Percentiles rank a stretch among this genome's conserved stretches.
Evolutionary conservation across 2,113 vertebrate genomes (phyloP).

Genomic region (Potamarius usumacintae): DNA sequence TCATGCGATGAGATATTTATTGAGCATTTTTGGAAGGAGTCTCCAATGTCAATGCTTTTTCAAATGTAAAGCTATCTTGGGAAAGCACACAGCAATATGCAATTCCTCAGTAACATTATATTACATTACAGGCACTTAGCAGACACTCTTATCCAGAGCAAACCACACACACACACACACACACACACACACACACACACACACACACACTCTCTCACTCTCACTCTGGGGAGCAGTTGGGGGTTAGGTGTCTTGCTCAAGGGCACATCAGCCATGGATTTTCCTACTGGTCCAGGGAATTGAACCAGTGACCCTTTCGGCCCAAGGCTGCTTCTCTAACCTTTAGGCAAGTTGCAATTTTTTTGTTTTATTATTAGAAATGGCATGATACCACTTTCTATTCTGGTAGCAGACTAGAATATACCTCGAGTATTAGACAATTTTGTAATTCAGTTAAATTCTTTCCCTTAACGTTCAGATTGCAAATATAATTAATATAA

Average conservation of each 20-base stretch:
- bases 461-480: neutral
- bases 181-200: too few relatives aligned
- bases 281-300: too few relatives aligned
- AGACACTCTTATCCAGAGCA: too few relatives aligned
- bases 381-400: neutral
- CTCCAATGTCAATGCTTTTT: neutral
- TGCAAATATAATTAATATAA: neutral
- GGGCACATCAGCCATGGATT: too few relatives aligned
- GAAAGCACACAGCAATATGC: neutral
- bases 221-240: too few relatives aligned
- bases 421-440: neutral
- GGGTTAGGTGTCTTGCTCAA: too few relatives aligned
- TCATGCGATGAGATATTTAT: neutral
- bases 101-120: neutral
- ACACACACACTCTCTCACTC: too few relatives aligned
- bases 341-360: too few relatives aligned
- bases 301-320: too few relatives aligned
- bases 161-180: too few relatives aligned
- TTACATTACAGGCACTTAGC: too few relatives aligned
- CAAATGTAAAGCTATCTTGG: neutral
- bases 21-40: neutral
- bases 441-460: neutral
- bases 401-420: neutral
- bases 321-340: too few relatives aligned
- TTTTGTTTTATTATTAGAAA: neutral